A percentile compares a stretch with the other conserved stretches of the same genome.
Conservation (phyloP, 1,140 invertebrate species). For the Micrasema longulum region DNA sequence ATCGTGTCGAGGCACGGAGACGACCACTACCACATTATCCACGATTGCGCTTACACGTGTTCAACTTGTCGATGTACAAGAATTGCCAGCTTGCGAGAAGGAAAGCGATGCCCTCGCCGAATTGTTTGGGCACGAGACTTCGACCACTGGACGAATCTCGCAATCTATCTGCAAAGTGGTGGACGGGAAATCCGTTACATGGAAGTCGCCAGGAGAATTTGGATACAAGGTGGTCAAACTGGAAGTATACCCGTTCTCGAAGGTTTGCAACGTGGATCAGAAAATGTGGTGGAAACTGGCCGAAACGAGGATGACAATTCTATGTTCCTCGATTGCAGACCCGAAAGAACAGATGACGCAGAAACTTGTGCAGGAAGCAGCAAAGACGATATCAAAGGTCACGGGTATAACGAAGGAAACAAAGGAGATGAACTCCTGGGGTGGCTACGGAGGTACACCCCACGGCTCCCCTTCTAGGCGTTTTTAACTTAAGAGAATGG, state of each 20-base stretch:
- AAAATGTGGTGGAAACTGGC: slow-evolving; percentile 46
- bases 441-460: not conserved
- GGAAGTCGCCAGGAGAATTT: slow-evolving; percentile 25
- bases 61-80: not conserved
- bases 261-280: slow-evolving; percentile 39
- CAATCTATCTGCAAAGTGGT: slow-evolving; percentile 44
- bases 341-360: not conserved
- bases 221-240: slow-evolving; percentile 46
- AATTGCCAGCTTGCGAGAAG: not conserved
- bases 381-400: not conserved
- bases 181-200: slow-evolving; percentile 27
- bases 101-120: not conserved
- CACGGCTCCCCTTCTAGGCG: too few relatives aligned
- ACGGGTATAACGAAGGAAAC: not conserved
- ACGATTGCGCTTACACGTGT: not conserved
- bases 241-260: slow-evolving; percentile 42
- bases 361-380: not conserved
- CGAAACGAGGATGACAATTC: slow-evolving; percentile 38
- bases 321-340: slow-evolving; percentile 12
- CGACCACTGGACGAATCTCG: slow-evolving; percentile 34
- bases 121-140: slow-evolving; percentile 9
- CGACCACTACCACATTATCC: slow-evolving; percentile 1
- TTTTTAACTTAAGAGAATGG: not conserved
- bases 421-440: slow-evolving; percentile 24
- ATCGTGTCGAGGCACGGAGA: not conserved